Evolutionary conservation across 1,140 invertebrate genomes (phyloP), one percentile per base, ranked within the genome.

Genomic region (Calephelis nemesis): DNA sequence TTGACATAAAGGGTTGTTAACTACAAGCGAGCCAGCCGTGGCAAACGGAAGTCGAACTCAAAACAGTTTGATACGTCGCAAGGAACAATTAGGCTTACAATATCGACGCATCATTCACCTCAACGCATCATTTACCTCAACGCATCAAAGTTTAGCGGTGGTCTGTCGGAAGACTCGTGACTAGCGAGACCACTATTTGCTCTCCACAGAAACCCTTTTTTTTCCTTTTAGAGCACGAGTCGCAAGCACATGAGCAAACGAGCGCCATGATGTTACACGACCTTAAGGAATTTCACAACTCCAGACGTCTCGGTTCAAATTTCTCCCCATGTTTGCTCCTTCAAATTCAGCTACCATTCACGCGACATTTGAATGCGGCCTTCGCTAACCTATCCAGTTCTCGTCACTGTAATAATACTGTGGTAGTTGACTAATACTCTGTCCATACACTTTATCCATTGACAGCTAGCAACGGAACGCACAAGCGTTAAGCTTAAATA

Each of bases 351-450:
- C 87, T 91, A 89, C 88, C 85, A 88, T 89, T 84, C 79, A 84
- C 81, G 78, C 79, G 85, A 76, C 85, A 80, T 83, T 82, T 79
- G 74, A 75, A 79, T 81, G 85, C 85, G 83, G 79, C 86, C 82
- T 74, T 80, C 77, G 80, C 85, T 85, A 79, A 87, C 87, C 82
- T 89, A 83, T 87, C 86, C 88, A 88, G 85, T 90, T 83, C 84
- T 89, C 87, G 86, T 86, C 85, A 88, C 87, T 89, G 87, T 88
- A 87, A 91, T 91, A 91, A 91, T 91, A 91, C 88, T 91, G 88
- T 83, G 88, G 83, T 88, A 90, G 87, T 91, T 91, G 88, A 91
- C 88, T 91, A 91, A 91, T 91, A 91, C 88, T 89, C 88, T 89
- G 87, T 87, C 85, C 88, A 89, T 85, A 85, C 85, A 88, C 77